Base-by-base conservation (phyloP, 2,888 invertebrate species). In the Drosophila meridionalis region DNA sequence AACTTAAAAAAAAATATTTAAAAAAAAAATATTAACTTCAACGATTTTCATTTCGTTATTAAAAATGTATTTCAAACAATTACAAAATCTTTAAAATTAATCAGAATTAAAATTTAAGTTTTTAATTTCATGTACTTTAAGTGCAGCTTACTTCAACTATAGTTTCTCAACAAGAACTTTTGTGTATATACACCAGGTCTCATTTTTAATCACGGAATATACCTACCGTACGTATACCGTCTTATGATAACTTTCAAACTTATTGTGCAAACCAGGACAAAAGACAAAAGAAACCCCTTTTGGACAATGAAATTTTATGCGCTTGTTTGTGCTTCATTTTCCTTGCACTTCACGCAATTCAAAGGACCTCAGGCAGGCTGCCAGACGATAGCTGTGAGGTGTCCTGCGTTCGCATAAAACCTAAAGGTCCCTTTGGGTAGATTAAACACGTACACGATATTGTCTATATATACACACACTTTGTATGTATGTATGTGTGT, bases 371-470 rank as follows among this genome's bases (percentile, higher is more conserved):
- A 57, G 75, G 53, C 76, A 58, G 32, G 26, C 40, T n/a, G 73
- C 52, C 60, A 52, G 71, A 63, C 86, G 68, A 82, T 74, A 88
- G 69, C 73, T 68, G 79, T n/a, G 59, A 67, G 82, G 74, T 75
- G 77, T 79, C 79, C 71, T 82, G 64, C 76, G 78, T 73, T 76
- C 73, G 61, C 82, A 89, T 81, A 75, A 89, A 81, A 89, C 77
- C 73, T 83, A 83, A 89, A 82, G 72, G 80, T 82, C 84, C 89
- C 87, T 67, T 76, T 69, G 82, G 87, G 72, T 87, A 85, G 89
- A 85, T 85, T 89, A 83, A 87, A 82, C 89, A 85, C 89, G 89
- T 77, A 89, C 87, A 89, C 76, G 58, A 60, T 57, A 69, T 50
- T 32, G 20, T 56, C 38, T 45, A 48, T 11, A 63, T 30, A 50